Base-by-base conservation (phyloP, 2,888 invertebrate species). In the Hololepta plana region DNA sequence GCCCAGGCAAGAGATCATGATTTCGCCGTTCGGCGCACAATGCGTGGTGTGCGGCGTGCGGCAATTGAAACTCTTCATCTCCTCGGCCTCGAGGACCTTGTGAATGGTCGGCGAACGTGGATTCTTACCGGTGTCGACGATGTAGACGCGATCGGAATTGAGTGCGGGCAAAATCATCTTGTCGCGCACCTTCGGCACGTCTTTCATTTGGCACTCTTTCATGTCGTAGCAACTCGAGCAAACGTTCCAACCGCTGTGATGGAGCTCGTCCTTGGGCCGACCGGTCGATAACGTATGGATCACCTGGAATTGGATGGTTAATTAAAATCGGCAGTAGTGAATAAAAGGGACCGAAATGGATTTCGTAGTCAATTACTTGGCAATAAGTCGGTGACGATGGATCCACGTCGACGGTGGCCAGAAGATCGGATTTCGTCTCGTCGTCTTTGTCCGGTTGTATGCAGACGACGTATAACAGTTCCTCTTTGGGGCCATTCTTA, bases 191-290 rank as follows among this genome's bases (percentile, higher is more conserved):
- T 69, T 56, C 1, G 16, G 26, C 8, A 59, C 49, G 19, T 36
- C 35, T n/a, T n/a, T n/a, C n/a, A n/a, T n/a, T 24, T 40, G 41
- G 28, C 52, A 47, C 1, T 55, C 51, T 33, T 53, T 45, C 17
- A 46, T 38, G 20, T 51, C 45, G 49, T 79, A 68, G 50, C 93
- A 95, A 51, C 91, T 91, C 38, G 90, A 88, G 51, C 96, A 96
- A 1, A 87, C 73, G 49, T 96, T 95, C 95, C 95, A 96, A 0
- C 95, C 95, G 20, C 77, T 75, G 49, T 96, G 96, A 49, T 96
- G 96, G 0, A 96, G 55, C 49, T 96, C 96, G 44, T 96, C 87
- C 0, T 74, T 76, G 3, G 62, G 52, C 33, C 73, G 54, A 5
- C 75, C 76, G 41, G 91, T 77, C 41, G 70, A 67, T 0, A 88